Percentiles rank a stretch among this genome's conserved stretches.
These are phyloP conservation scores for Venturia canescens DNA, from an alignment of 1,140 invertebrate genomes.

Conservation along the genomic window DNA sequence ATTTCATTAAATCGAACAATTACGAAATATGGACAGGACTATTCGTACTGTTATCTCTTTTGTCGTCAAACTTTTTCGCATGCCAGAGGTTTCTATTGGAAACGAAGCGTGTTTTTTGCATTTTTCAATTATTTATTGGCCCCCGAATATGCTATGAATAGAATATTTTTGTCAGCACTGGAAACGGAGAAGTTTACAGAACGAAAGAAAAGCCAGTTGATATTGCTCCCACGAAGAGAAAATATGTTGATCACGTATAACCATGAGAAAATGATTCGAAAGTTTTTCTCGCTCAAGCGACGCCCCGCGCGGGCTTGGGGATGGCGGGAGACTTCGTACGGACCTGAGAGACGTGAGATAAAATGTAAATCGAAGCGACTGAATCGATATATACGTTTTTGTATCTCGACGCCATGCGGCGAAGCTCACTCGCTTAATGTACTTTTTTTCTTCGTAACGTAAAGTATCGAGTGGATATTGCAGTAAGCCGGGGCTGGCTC, in stretches of 20 bases:
- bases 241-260: slow-evolving; percentile 5
- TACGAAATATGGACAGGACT: too few species aligned
- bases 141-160: neutral
- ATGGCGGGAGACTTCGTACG: neutral
- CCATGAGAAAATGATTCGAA: slow-evolving; percentile 11
- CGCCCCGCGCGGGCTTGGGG: too few species aligned
- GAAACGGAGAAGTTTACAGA: neutral
- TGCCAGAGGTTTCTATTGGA: too few species aligned
- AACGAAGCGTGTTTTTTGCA: too few species aligned
- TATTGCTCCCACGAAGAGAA: neutral
- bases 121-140: too few species aligned
- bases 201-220: neutral
- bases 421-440: neutral
- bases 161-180: neutral
- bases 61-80: too few species aligned
- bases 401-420: slow-evolving; percentile 5
- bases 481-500: slow-evolving; percentile 3
- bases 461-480: slow-evolving; percentile 11
- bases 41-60: too few species aligned
- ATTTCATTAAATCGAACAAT: too few species aligned
- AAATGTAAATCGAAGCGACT: slow-evolving; percentile 3
- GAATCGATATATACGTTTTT: neutral
- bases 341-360: neutral
- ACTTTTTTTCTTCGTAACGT: neutral
- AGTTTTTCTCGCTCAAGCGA: neutral